Conservation (phyloP, 2,113 vertebrate species). For the Cheirogaleus medius region DNA sequence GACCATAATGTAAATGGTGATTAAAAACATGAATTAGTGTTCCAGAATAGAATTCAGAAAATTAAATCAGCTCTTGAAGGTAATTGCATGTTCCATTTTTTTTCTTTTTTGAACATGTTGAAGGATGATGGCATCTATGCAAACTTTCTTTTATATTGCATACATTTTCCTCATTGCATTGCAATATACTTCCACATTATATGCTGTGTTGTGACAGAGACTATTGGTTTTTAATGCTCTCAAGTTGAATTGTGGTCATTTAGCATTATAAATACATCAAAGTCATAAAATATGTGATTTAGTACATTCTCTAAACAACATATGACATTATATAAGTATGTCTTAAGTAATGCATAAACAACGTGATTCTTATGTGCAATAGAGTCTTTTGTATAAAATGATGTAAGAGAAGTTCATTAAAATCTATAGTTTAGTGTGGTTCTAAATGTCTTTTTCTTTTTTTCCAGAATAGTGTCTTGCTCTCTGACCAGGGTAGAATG, state of each 20-base stretch:
- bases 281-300: not conserved
- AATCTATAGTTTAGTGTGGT: not conserved
- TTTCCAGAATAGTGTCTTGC: too few species aligned
- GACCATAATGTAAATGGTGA: not conserved
- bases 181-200: not conserved
- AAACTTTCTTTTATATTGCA: not conserved
- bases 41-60: not conserved
- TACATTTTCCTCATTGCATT: not conserved
- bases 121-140: not conserved
- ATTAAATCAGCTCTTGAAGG: not conserved
- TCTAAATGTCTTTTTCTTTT: not conserved
- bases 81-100: not conserved
- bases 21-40: not conserved
- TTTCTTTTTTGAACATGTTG: not conserved
- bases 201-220: not conserved
- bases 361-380: constrained; percentile 20
- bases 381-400: not conserved
- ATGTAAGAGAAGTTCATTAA: not conserved
- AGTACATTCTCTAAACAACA: not conserved
- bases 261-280: constrained; percentile 33
- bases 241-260: constrained; percentile 46
- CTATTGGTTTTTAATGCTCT: constrained; percentile 44
- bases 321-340: constrained; percentile 12
- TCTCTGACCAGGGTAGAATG: too few species aligned
- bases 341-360: constrained; percentile 51